Evolutionary conservation across 2,113 vertebrate genomes (phyloP), one percentile per base, ranked within the genome.

Genomic region (Triplophysa rosa): DNA sequence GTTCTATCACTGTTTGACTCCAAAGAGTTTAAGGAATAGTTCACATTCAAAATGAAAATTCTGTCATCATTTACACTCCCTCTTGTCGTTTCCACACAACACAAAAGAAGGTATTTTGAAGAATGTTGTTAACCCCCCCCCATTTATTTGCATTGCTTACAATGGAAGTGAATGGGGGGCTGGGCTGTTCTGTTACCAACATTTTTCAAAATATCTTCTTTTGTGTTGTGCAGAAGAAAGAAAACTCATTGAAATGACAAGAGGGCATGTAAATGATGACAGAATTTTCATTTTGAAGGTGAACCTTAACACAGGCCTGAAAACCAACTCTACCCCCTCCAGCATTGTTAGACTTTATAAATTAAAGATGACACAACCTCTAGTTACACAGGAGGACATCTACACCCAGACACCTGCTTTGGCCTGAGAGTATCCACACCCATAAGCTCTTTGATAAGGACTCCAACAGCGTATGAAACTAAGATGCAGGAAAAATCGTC

Each of bases 261-360:
- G 33, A 37, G 7, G 33, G 33, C 33, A 1, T 7, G 33, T 37
- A 6, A 37, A 37, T 37, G 5, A 37, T 6, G 33, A 37, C 33
- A 37, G 33, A 37, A 37, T 6, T 37, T 37, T 37, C 33, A 7
- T 8, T 37, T 37, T 6, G 33, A 37, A 37, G 33, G 33, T 37
- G 33, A 37, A 37, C 33, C 4, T 29, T 29, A 4, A 66, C 16
- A 49, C 54, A 79, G 33, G 76, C 78, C 63, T 88, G 90, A 89
- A 91, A 91, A 86, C 42, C 59, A 84, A 91, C 84, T 86, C 59
- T 13, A 54, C 40, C 70, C 68, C 71, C 69, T 56, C 65, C 87
- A 88, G 88, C 88, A 89, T 90, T 90, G 84, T 89, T 85, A 89
- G 85, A 81, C 79, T 84, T 88, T 88, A 90, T 92, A 70, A 76